Percentiles rank a stretch among this genome's conserved stretches.
phyloP scores from a whole-genome alignment of 2,113 vertebrate genomes.

The Tamias sibiricus region DNA sequence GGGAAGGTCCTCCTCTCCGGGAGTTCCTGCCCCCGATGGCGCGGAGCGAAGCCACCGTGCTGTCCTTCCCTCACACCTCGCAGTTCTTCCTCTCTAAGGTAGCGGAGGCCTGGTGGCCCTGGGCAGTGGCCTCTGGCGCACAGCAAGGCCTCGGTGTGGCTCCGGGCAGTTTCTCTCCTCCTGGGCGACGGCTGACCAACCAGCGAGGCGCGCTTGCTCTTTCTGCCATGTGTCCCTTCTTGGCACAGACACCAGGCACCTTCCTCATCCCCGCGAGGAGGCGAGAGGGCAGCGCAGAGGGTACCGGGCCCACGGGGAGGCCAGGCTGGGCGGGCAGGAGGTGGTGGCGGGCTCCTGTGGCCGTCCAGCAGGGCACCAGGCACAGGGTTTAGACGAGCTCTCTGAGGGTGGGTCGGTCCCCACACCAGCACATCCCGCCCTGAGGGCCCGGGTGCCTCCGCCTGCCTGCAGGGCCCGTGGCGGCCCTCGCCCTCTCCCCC shows the following conservation, averaged over 20 bases:
- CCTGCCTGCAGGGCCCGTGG: no score
- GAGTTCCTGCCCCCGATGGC: background rate
- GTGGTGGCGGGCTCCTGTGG: background rate
- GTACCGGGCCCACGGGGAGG: rapidly evolving
- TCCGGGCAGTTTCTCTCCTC: background rate
- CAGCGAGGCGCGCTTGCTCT: background rate
- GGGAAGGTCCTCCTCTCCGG: background rate
- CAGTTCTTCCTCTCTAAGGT: slow-evolving; percentile 42
- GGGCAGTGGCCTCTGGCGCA: background rate
- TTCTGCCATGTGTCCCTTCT: background rate
- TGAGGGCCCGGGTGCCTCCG: no score
- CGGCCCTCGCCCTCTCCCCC: no score
- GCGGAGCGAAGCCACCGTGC: background rate
- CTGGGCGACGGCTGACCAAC: background rate
- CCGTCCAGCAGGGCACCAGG: background rate
- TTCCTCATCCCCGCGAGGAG: background rate
- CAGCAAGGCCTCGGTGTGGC: background rate
- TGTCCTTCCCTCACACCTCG: no score
- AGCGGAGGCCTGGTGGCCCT: background rate
- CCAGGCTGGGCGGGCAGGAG: no score
- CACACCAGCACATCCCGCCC: rapidly evolving
- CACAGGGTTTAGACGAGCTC: background rate
- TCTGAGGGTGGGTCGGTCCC: rapidly evolving
- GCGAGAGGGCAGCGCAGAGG: background rate
- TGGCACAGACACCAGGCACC: background rate